Evolutionary conservation across 2,797 vertebrate species (phyloP).

Genomic region (Galago senegalensis): DNA sequence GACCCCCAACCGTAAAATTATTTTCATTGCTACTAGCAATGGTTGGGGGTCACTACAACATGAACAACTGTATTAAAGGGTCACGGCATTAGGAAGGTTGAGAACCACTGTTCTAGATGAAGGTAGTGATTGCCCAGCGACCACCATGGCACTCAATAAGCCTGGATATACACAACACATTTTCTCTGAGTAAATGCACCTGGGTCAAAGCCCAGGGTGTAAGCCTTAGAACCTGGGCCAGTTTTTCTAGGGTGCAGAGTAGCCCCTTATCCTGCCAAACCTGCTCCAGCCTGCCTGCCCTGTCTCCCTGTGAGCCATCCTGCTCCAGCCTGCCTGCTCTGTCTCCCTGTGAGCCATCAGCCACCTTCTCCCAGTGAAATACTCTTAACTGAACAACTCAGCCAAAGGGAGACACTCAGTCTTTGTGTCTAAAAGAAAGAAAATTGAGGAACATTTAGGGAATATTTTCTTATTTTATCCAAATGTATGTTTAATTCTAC

Average conservation of each 20-base stretch:
- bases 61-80: too few relatives aligned
- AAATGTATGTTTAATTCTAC: not conserved
- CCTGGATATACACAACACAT: not conserved
- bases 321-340: not conserved
- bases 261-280: not conserved
- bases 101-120: not conserved
- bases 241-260: not conserved
- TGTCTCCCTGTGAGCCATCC: not conserved
- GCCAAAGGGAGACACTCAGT: not conserved
- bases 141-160: not conserved
- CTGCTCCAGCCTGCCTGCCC: not conserved
- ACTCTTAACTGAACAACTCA: not conserved
- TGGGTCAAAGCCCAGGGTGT: not conserved
- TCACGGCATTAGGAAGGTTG: too few relatives aligned
- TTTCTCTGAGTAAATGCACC: not conserved
- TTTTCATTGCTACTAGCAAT: too few relatives aligned
- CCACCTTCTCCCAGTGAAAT: not conserved
- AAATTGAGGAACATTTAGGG: not conserved
- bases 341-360: not conserved
- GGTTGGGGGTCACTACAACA: too few relatives aligned
- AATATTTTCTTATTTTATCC: conserved; percentile 15
- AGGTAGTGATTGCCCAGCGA: not conserved
- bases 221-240: not conserved
- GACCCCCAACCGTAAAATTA: too few relatives aligned
- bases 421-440: not conserved